These are phyloP conservation scores for Turnix velox DNA, from an alignment of 2,113 vertebrate species.

Conservation along the genomic window DNA sequence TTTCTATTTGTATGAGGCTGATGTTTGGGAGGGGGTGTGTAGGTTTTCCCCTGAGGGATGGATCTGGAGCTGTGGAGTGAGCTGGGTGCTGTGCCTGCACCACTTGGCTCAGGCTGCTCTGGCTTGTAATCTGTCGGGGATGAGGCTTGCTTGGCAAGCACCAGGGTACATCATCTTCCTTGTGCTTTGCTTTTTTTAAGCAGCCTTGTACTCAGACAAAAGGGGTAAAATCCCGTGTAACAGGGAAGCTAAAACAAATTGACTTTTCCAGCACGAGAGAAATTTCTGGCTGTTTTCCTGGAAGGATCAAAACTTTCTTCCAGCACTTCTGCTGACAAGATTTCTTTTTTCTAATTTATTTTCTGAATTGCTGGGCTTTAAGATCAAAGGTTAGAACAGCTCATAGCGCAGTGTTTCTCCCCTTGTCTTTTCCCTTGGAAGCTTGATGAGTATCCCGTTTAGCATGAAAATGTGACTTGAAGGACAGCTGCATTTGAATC, in stretches of 20 bases:
- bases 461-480: background rate
- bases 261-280: background rate
- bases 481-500: background rate
- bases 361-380: background rate
- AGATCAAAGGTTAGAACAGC: background rate
- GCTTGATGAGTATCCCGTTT: background rate
- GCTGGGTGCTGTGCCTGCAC: background rate
- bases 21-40: accelerated
- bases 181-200: background rate
- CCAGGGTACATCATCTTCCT: background rate
- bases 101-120: background rate
- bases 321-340: background rate
- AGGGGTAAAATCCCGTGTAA: background rate
- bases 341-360: background rate
- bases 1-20: background rate
- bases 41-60: background rate
- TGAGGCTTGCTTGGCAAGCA: background rate
- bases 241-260: background rate
- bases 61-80: background rate
- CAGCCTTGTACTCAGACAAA: background rate
- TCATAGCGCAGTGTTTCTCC: background rate
- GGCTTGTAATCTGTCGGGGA: accelerated
- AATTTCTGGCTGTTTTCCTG: background rate
- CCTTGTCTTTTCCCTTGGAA: background rate
- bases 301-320: background rate